Percentiles rank a stretch among this genome's conserved stretches.
These are phyloP conservation scores for Hyles lineata DNA, from an alignment of 2,888 invertebrate genomes.

Conservation along the genomic window DNA sequence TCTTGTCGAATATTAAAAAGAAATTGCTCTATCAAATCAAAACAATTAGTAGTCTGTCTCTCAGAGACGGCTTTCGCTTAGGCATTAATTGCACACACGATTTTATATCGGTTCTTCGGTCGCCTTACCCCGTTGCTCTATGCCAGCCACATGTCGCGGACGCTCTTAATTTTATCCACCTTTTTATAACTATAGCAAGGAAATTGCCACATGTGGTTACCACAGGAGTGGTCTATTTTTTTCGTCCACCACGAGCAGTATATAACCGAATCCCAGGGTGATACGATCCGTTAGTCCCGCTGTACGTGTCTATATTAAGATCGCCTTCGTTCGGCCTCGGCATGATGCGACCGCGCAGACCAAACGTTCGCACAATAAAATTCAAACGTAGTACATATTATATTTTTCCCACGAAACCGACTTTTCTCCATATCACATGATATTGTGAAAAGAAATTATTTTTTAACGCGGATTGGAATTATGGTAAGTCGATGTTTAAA, in stretches of 20 bases:
- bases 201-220: constrained; percentile 50
- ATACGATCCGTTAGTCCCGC: constrained; percentile 63
- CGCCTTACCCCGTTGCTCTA: background rate
- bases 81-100: background rate
- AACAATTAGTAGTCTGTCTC: background rate
- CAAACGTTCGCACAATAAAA: constrained; percentile 68
- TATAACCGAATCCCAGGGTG: constrained; percentile 72
- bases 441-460: constrained; percentile 30
- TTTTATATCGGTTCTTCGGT: background rate
- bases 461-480: constrained; percentile 35
- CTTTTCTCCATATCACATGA: constrained; percentile 60
- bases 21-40: too few relatives aligned
- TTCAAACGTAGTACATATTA: constrained; percentile 80
- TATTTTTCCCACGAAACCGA: constrained; percentile 76
- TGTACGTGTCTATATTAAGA: constrained; percentile 81
- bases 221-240: constrained; percentile 52
- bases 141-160: constrained; percentile 38
- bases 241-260: constrained; percentile 52
- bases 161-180: constrained; percentile 37
- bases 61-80: background rate
- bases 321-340: constrained; percentile 73
- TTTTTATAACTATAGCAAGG: constrained; percentile 40
- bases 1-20: too few relatives aligned
- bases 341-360: constrained; percentile 75
- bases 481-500: constrained; percentile 48